Base-by-base conservation (phyloP, 2,888 invertebrate genomes). In the Agrochola macilenta region DNA sequence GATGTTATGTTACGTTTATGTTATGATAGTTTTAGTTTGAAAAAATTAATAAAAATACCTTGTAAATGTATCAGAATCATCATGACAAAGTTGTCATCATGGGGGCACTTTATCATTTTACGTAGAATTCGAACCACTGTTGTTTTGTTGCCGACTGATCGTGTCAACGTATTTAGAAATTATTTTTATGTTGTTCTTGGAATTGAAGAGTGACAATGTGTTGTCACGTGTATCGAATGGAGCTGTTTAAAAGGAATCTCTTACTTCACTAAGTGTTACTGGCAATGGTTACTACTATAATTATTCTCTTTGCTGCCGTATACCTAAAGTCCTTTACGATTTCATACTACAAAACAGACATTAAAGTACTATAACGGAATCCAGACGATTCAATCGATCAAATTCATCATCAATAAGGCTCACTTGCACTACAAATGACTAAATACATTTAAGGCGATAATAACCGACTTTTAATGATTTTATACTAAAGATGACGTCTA, bases 101-200 rank as follows among this genome's bases (percentile, higher is more conserved):
- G 54, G 23, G 0, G 23, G 5, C n/a, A 66, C 69, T 66, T 81
- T 57, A 66, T 66, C 60, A 66, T 70, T 81, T 70, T 76, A 80
- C 75, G 60, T 57, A 57, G 66, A 80, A 74, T 66, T 23, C 30
- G 7, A 75, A 43, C 66, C 81, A 81, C 68, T 76, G 60, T 80
- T 81, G 39, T 65, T 57, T 81, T 75, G 66, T 70, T 57, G 76
- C 60, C 2, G 20, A 49, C 39, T 52, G 46, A 73, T 58, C 61
- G 54, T 63, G 66, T 79, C 57, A 79, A 79, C 63, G 43, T 79
- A 58, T 79, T 74, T 20, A 20, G 17, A 52, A 74, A 23, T 49
- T 11, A 26, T 58, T 74, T 64, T 46, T 54, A 58, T 60, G 1
- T n/a, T 61, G 20, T 70, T 80, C 75, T 66, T 30, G 5, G 69